A percentile compares a stretch with the other conserved stretches of the same genome.
phyloP scores from a whole-genome alignment of 2,888 invertebrate species.

The Meiosimyza platycephala region DNA sequence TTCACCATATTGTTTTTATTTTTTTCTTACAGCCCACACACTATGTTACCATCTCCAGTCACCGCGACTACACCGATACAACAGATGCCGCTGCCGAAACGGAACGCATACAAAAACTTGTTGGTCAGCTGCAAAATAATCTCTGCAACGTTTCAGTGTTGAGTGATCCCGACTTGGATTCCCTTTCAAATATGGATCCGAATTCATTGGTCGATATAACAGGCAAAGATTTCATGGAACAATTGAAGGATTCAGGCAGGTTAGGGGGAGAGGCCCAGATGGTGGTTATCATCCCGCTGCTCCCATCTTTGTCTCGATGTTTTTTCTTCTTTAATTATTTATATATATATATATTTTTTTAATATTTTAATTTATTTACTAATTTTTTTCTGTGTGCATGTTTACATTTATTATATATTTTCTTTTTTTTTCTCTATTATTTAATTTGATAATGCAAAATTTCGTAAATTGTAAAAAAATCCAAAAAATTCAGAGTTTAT shows the following conservation, averaged over 20 bases:
- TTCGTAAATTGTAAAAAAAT: no score
- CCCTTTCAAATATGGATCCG: conserved; percentile 90
- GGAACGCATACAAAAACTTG: conserved; percentile 76
- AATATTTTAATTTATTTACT: no score
- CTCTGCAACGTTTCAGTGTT: conserved; percentile 86
- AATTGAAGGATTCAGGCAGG: conserved; percentile 81
- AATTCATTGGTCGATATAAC: conserved; percentile 87
- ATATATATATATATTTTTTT: neutral
- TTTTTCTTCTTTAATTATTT: conserved; percentile 38
- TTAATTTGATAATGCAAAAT: neutral
- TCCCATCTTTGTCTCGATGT: conserved; percentile 57
- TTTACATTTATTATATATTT: conserved; percentile 22
- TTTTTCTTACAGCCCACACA: conserved; percentile 62
- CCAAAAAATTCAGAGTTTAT: no score
- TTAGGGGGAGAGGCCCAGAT: conserved; percentile 63
- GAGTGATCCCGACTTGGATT: conserved; percentile 85
- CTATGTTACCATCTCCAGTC: conserved; percentile 66
- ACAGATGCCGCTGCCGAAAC: conserved; percentile 63
- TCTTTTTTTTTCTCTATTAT: neutral
- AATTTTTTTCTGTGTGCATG: no score
- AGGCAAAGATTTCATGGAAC: conserved; percentile 75
- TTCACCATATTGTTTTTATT: no score
- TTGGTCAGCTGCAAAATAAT: conserved; percentile 83
- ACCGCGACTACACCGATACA: conserved; percentile 68
- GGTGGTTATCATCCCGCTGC: conserved; percentile 49